Percentiles rank a stretch among this genome's conserved stretches.
Conservation (phyloP, 2,797 vertebrate species). For the Lindbergichthys nudifrons region DNA sequence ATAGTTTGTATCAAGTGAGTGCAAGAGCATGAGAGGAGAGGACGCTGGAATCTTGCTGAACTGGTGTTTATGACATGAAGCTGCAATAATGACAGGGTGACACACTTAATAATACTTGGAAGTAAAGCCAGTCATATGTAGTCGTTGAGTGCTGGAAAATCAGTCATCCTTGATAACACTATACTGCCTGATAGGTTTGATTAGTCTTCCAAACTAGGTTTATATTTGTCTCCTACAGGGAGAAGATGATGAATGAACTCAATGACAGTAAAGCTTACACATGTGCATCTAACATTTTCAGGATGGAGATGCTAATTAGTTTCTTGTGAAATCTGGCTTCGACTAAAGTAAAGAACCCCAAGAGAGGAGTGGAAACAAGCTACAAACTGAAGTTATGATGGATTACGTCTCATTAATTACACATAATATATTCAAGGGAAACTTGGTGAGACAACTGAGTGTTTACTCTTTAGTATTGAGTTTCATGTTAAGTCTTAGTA, state of each 20-base stretch:
- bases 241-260: conserved; percentile 6
- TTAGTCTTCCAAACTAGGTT: background rate
- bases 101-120: conserved; percentile 10
- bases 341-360: conserved; percentile 20
- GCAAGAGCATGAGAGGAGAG: background rate
- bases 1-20: background rate
- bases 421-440: background rate
- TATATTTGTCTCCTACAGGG: background rate
- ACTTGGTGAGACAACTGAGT: background rate
- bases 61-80: conserved; percentile 36
- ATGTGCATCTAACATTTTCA: conserved; percentile 27
- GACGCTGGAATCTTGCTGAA: conserved; percentile 35
- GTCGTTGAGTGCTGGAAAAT: background rate
- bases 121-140: conserved; percentile 5
- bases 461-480: background rate
- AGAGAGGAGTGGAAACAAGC: conserved; percentile 7
- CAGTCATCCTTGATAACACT: background rate
- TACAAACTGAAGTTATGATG: conserved; percentile 17
- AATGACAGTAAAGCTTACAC: background rate
- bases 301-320: conserved; percentile 19
- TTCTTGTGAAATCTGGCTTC: conserved; percentile 40
- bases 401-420: conserved; percentile 2
- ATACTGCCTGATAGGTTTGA: background rate
- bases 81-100: conserved; percentile 39
- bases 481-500: background rate